phyloP scores from a whole-genome alignment of 2,113 vertebrate genomes.

The Edolisoma coerulescens region DNA sequence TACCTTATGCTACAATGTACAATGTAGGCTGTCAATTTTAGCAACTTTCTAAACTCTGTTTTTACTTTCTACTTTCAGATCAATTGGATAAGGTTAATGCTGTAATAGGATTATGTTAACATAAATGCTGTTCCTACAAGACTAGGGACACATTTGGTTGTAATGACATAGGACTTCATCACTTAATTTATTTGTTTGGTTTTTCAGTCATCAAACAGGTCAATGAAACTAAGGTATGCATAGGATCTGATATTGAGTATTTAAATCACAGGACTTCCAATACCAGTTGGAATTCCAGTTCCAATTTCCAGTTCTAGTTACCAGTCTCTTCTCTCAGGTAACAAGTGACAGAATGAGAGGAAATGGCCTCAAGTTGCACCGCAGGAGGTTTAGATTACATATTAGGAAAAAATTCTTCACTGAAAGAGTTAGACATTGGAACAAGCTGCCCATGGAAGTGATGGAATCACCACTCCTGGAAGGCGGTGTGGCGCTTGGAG shows the following conservation, averaged over 20 bases:
- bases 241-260: not conserved
- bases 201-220: not conserved
- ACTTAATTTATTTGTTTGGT: not conserved
- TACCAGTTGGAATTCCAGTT: too few species aligned
- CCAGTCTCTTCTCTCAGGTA: not conserved
- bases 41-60: not conserved
- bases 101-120: not conserved
- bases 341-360: not conserved
- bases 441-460: not conserved
- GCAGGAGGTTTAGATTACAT: not conserved
- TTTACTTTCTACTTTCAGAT: not conserved
- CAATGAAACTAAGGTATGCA: not conserved
- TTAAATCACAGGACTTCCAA: not conserved
- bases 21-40: not conserved
- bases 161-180: not conserved
- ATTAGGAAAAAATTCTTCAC: not conserved
- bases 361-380: not conserved
- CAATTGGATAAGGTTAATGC: not conserved
- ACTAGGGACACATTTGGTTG: not conserved
- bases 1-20: not conserved
- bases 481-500: not conserved
- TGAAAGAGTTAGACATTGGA: not conserved
- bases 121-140: not conserved
- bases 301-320: too few species aligned
- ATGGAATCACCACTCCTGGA: not conserved